Base-by-base conservation (phyloP, 2,888 invertebrate genomes). In the Oeneis ivallda region DNA sequence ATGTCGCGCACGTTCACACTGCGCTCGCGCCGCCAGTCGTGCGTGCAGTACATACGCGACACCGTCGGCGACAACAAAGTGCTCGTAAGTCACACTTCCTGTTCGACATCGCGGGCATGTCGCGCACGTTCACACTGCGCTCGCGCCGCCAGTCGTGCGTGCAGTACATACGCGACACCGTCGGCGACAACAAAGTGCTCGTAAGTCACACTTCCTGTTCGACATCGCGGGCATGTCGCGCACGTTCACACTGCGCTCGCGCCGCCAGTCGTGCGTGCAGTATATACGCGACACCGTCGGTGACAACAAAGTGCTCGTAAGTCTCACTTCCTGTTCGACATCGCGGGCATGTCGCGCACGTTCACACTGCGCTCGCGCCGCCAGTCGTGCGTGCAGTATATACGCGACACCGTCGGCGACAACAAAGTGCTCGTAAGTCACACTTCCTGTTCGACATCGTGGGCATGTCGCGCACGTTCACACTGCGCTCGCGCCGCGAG, bases 381-480 rank as follows among this genome's bases (percentile, higher is more conserved):
- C 83, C 93, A 95, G 17, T 95, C 96, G 71, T 99, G 99, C 91
- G 94, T 99, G 78, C 96, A 97, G 79, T 97, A 98, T 87, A 98
- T 99, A 76, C 94, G 94, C 76, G 96, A 97, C 37, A 94, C 95
- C 62, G 98, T 98, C 61, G 98, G 98, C 61, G 95, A 94, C 57
- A 97, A 96, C 83, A 98, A 98, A 94, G 98, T 98, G 67, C 93
- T 98, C 90, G 98, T 98, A 82, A 26, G 78, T 95, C 95, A 70
- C 99, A 99, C 91, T 99, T 99, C 91, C 92, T 99, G 73, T 98
- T 96, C 85, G 97, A 97, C 79, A 95, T 99, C 75, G 96, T 96
- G 74, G 97, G 97, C 11, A 92, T 98, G 72, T 94, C 96, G 68
- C 96, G 98, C 65, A 95, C 94, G 75, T 99, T 95, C 89, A 98